These are phyloP conservation scores for Chaetodon auriga DNA, from an alignment of 2,113 vertebrate species.

Conservation along the genomic window DNA sequence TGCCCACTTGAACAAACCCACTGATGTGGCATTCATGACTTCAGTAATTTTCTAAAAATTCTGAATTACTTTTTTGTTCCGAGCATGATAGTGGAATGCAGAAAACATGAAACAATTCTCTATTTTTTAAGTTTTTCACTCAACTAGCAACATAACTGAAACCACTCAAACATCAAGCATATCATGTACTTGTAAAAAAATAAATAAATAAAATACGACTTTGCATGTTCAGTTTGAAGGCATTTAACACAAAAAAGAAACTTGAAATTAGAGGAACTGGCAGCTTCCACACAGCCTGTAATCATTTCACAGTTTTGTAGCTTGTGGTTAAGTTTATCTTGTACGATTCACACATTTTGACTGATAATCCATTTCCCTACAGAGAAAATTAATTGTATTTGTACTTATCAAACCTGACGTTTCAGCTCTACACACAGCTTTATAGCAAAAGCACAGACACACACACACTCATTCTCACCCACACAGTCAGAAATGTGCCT, in stretches of 20 bases:
- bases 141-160: background rate
- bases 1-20: background rate
- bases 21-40: background rate
- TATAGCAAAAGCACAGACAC: constrained; percentile 3
- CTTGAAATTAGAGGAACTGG: background rate
- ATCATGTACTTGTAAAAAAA: background rate
- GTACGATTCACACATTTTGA: background rate
- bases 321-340: constrained; percentile 16
- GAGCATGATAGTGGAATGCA: background rate
- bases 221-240: background rate
- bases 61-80: background rate
- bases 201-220: background rate
- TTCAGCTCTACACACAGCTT: constrained; percentile 8
- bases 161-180: background rate
- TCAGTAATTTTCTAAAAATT: background rate
- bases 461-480: background rate
- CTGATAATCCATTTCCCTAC: constrained; percentile 30
- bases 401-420: background rate
- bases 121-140: background rate
- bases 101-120: background rate
- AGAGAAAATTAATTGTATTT: constrained; percentile 19
- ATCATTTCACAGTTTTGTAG: constrained; percentile 7
- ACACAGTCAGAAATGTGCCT: constrained; percentile 17
- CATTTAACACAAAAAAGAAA: background rate
- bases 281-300: background rate